These are phyloP conservation scores for Spialia ferax DNA, from an alignment of 2,888 invertebrate species.

Conservation along the genomic window DNA sequence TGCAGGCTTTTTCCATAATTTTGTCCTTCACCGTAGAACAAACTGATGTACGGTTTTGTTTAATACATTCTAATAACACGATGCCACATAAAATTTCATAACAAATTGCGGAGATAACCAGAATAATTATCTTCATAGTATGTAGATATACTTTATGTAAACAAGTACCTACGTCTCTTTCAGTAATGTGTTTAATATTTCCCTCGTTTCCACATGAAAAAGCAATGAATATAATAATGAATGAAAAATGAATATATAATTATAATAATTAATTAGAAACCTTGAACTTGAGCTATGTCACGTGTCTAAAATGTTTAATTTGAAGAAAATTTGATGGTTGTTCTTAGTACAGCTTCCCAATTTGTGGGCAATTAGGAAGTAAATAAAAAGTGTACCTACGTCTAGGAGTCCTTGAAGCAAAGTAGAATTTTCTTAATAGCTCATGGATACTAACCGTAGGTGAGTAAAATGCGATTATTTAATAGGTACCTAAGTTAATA, in stretches of 20 bases:
- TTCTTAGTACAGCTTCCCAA: slow-evolving; percentile 1
- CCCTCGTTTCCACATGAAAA: background rate
- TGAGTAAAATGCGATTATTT: background rate
- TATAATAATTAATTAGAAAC: background rate
- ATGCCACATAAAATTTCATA: too few species aligned
- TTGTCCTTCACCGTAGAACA: too few species aligned
- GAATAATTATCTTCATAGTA: background rate
- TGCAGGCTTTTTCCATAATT: too few species aligned
- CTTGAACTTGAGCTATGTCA: slow-evolving; percentile 1
- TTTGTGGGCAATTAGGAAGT: slow-evolving; percentile 2
- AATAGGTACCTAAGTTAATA: too few species aligned
- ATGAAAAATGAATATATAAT: too few species aligned
- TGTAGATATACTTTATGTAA: too few species aligned
- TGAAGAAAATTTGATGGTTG: background rate
- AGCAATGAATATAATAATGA: background rate
- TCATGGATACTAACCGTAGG: background rate
- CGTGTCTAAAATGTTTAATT: background rate
- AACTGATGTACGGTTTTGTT: too few species aligned
- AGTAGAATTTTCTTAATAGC: background rate
- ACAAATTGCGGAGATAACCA: background rate
- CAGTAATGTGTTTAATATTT: background rate
- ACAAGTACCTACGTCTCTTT: background rate
- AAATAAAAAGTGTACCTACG: background rate
- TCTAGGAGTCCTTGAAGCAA: background rate
- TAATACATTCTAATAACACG: too few species aligned